Evolutionary conservation across 1,140 invertebrate species (phyloP).

Genomic region (Musca vetustissima): DNA sequence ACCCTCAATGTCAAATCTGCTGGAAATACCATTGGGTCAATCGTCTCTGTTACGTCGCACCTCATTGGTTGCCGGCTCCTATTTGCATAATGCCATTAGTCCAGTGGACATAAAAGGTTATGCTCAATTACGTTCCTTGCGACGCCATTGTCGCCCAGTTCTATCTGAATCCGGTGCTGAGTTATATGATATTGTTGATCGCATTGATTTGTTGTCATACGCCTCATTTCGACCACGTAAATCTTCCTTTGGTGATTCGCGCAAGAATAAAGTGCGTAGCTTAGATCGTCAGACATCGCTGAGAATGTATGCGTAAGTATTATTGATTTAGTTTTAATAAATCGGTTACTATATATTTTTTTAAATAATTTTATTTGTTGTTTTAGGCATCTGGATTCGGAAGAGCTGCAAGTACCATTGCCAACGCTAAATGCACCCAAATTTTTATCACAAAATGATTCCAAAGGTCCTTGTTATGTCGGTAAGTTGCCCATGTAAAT

Average conservation of each 20-base stretch:
- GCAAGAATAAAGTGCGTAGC: slow-evolving; percentile 45
- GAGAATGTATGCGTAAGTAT: slow-evolving; percentile 42
- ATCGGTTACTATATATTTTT: too few species aligned
- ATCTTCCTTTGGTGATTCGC: slow-evolving; percentile 42
- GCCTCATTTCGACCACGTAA: slow-evolving; percentile 34
- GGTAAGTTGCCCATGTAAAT: slow-evolving; percentile 29
- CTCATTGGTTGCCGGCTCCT: slow-evolving; percentile 37
- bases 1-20: slow-evolving; percentile 72
- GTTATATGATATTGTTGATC: slow-evolving; percentile 45
- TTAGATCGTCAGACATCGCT: slow-evolving; percentile 44
- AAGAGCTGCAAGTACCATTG: slow-evolving; percentile 43
- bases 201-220: slow-evolving; percentile 31
- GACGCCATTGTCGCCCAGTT: slow-evolving; percentile 64
- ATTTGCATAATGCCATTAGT: slow-evolving; percentile 53
- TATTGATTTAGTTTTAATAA: background rate
- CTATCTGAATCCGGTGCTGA: slow-evolving; percentile 48
- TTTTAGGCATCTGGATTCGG: slow-evolving; percentile 38
- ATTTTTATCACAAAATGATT: slow-evolving; percentile 43
- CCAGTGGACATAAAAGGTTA: slow-evolving; percentile 79
- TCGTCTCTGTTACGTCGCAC: slow-evolving; percentile 41
- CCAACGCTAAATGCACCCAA: slow-evolving; percentile 43
- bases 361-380: background rate
- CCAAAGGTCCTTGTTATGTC: slow-evolving; percentile 49
- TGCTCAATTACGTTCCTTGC: slow-evolving; percentile 73
- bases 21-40: slow-evolving; percentile 47